A percentile compares a stretch with the other conserved stretches of the same genome.
Evolutionary conservation across 2,113 vertebrate genomes (phyloP).

Genomic region (Poecile atricapillus): DNA sequence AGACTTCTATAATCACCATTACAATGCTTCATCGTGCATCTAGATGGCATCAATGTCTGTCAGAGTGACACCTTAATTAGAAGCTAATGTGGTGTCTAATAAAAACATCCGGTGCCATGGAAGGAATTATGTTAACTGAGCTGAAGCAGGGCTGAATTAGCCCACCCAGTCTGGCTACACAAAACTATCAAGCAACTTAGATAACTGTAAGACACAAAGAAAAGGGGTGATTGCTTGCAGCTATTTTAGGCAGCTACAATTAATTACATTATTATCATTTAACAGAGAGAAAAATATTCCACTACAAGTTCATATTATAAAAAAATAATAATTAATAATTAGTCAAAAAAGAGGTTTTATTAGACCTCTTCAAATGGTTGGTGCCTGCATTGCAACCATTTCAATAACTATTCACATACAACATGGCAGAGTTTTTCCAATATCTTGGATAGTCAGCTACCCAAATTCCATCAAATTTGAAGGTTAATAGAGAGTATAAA

Average conservation of each 20-base stretch:
- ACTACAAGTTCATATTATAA: neutral
- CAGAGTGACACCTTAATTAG: neutral
- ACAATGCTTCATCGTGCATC: neutral
- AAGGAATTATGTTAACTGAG: neutral
- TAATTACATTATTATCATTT: neutral
- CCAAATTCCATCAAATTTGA: neutral
- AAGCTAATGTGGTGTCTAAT: neutral
- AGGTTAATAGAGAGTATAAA: neutral
- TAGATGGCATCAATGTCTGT: neutral
- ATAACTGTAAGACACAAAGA: neutral
- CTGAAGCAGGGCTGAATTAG: neutral
- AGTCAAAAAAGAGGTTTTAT: neutral
- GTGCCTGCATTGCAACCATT: neutral
- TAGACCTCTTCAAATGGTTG: neutral
- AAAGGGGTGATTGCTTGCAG: neutral
- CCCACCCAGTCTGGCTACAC: neutral
- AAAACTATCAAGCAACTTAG: neutral
- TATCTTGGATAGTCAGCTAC: neutral
- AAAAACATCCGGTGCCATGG: neutral
- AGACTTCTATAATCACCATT: neutral
- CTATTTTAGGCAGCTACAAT: neutral
- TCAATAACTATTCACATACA: neutral
- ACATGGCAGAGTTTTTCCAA: neutral
- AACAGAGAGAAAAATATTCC: neutral
- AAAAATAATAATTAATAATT: neutral